phyloP scores from a whole-genome alignment of 2,888 invertebrate species.

The Agrotis ipsilon region DNA sequence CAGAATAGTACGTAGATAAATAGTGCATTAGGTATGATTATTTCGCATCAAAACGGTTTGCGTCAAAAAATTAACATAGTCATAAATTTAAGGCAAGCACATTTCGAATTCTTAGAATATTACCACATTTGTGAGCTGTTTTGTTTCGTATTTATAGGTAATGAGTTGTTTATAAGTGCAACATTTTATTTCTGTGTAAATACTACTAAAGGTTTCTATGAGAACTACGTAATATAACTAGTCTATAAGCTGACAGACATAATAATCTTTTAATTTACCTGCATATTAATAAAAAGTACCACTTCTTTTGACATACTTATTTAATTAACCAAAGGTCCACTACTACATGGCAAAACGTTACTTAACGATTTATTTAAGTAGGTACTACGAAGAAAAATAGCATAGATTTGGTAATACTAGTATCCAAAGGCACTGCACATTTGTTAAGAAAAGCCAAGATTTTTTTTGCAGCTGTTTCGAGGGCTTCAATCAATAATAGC shows the following conservation, averaged over 20 bases:
- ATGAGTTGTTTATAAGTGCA: conserved; percentile 62
- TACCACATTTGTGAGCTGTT: conserved; percentile 83
- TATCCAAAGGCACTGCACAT: no score
- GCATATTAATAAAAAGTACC: no score
- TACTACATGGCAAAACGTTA: no score
- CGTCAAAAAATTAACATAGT: conserved; percentile 68
- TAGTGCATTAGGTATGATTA: conserved; percentile 55
- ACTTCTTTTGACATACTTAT: no score
- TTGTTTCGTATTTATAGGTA: conserved; percentile 80
- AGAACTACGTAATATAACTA: background rate
- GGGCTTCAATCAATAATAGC: no score
- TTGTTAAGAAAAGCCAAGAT: no score
- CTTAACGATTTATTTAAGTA: no score
- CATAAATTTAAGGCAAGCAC: conserved; percentile 78
- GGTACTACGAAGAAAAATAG: no score
- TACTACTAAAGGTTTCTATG: conserved; percentile 11
- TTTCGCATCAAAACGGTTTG: conserved; percentile 55
- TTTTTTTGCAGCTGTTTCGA: no score
- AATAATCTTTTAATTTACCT: no score
- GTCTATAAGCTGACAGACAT: background rate
- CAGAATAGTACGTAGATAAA: conserved; percentile 32
- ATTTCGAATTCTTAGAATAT: conserved; percentile 84
- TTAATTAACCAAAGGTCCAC: no score
- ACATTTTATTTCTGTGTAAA: conserved; percentile 49
- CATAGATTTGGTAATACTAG: no score